phyloP scores from a whole-genome alignment of 2,113 vertebrate genomes.

The Ia io region DNA sequence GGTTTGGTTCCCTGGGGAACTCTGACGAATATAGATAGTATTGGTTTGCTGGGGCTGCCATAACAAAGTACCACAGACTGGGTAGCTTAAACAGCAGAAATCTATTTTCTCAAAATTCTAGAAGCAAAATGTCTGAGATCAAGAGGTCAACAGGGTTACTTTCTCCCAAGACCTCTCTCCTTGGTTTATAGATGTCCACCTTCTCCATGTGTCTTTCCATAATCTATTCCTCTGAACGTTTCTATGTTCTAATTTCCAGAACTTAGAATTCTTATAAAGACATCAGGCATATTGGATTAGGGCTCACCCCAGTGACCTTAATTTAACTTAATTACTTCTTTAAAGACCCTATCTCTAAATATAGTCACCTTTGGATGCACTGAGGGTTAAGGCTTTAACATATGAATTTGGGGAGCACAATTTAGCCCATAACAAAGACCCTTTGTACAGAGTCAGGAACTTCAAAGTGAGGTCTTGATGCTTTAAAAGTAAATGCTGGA shows the following conservation, averaged over 20 bases:
- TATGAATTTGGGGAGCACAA: neutral
- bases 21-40: neutral
- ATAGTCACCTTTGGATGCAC: neutral
- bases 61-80: neutral
- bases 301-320: neutral
- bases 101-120: neutral
- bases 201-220: neutral
- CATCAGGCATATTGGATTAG: neutral
- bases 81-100: neutral
- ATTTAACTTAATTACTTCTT: neutral
- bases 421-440: neutral
- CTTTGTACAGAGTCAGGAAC: neutral
- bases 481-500: constrained; percentile 39
- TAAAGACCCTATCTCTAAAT: neutral
- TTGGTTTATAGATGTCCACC: neutral
- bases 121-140: neutral
- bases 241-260: neutral
- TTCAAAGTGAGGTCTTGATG: neutral
- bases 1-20: neutral
- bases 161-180: neutral
- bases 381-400: neutral
- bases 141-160: neutral
- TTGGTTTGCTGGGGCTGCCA: neutral
- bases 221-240: neutral
- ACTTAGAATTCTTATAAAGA: neutral